These are phyloP conservation scores for Oscheius myriophilus DNA, from an alignment of 2,888 invertebrate genomes.

Conservation along the genomic window DNA sequence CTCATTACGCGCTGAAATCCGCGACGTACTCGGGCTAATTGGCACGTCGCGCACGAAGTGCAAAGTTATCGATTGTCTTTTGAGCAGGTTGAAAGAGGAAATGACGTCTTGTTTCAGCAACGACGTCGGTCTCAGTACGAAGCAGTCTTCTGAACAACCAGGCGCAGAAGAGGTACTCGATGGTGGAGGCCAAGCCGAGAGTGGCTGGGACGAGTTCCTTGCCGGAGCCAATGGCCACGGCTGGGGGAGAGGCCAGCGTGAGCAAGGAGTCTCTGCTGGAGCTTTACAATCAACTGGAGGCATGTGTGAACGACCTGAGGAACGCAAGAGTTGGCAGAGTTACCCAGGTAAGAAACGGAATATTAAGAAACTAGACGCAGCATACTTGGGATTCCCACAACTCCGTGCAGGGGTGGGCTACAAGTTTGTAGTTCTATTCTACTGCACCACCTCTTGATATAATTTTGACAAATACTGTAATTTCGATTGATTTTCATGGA, in stretches of 20 bases:
- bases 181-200: conserved; percentile 26
- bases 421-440: no score
- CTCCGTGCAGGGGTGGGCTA: no score
- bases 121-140: conserved; percentile 7
- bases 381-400: no score
- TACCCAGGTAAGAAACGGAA: conserved; percentile 14
- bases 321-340: conserved; percentile 31
- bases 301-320: conserved; percentile 42
- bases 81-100: neutral
- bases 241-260: conserved; percentile 1
- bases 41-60: conserved; percentile 15
- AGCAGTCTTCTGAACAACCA: conserved; percentile 8
- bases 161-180: conserved; percentile 35
- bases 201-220: conserved; percentile 1
- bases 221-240: conserved; percentile 21
- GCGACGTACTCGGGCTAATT: conserved; percentile 6
- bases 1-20: no score
- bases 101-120: no score
- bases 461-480: no score
- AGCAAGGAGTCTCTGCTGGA: conserved; percentile 51
- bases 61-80: neutral
- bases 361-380: no score
- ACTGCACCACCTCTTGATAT: no score
- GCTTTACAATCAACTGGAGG: conserved; percentile 52
- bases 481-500: no score